Evolutionary conservation across 2,797 vertebrate genomes (phyloP).

Genomic region (Lutjanus argentimaculatus): DNA sequence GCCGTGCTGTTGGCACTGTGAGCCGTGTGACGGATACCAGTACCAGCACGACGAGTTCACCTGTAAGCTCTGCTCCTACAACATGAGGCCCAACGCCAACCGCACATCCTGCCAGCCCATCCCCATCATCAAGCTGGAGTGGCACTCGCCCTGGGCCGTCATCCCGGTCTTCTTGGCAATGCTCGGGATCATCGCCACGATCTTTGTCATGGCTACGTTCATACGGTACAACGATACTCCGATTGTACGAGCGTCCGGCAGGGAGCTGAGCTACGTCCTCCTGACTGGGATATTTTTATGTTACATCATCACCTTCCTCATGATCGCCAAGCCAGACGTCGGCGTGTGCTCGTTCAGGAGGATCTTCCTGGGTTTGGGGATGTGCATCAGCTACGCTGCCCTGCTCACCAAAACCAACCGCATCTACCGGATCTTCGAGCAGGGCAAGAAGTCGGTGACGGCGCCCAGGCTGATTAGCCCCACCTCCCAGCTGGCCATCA

Average conservation of each 20-base stretch:
- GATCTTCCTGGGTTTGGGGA: slow-evolving; percentile 94
- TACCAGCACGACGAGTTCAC: slow-evolving; percentile 93
- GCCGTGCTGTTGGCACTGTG: slow-evolving; percentile 97
- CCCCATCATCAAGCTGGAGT: slow-evolving; percentile 94
- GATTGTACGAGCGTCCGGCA: slow-evolving; percentile 93
- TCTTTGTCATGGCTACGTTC: slow-evolving; percentile 95
- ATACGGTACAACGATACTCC: slow-evolving; percentile 96
- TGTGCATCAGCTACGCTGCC: slow-evolving; percentile 98
- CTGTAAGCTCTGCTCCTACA: slow-evolving; percentile 93
- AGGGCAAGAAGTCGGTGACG: slow-evolving; percentile 96
- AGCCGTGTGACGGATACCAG: slow-evolving; percentile 95
- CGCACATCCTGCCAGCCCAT: slow-evolving; percentile 93
- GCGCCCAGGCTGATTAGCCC: slow-evolving; percentile 95
- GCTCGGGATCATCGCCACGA: slow-evolving; percentile 95
- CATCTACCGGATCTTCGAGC: slow-evolving; percentile 97
- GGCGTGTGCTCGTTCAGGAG: slow-evolving; percentile 94
- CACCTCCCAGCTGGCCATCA: slow-evolving; percentile 94
- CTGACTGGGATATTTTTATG: slow-evolving; percentile 97
- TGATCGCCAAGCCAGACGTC: slow-evolving; percentile 95
- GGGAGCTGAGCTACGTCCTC: slow-evolving; percentile 96
- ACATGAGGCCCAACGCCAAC: slow-evolving; percentile 92
- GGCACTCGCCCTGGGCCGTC: slow-evolving; percentile 96
- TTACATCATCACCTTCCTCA: slow-evolving; percentile 97
- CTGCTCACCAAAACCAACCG: slow-evolving; percentile 97
- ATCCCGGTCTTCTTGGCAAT: slow-evolving; percentile 96